Conservation (phyloP, 2,888 invertebrate genomes). For the Horisme vitalbata region DNA sequence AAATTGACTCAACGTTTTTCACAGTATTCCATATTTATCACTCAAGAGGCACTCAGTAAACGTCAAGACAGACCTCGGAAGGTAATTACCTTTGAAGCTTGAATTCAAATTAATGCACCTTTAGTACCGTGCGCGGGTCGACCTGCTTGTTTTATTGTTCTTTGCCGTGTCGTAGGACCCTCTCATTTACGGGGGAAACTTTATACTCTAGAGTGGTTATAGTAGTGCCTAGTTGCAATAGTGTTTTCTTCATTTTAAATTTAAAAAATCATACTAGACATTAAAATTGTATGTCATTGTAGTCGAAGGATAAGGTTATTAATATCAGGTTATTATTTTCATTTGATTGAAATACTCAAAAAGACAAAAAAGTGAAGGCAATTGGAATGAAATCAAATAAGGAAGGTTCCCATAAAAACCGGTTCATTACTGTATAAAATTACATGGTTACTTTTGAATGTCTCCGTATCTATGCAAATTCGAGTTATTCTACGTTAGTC, state of each 20-base stretch:
- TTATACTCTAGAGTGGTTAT: conserved; percentile 8
- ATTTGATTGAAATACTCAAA: conserved; percentile 26
- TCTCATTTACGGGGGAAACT: conserved; percentile 25
- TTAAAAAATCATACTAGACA: too few species aligned
- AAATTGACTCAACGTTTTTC: conserved; percentile 80
- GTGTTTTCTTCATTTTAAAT: too few species aligned
- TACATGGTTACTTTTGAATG: too few species aligned
- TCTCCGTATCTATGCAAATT: too few species aligned
- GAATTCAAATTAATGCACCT: conserved; percentile 27
- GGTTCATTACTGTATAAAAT: too few species aligned
- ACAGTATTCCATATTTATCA: conserved; percentile 71
- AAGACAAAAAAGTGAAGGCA: conserved; percentile 20
- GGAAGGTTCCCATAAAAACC: conserved; percentile 67
- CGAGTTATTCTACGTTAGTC: too few species aligned
- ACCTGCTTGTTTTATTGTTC: conserved; percentile 23
- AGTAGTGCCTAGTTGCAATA: conserved; percentile 4
- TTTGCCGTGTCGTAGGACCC: conserved; percentile 23
- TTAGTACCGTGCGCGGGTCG: conserved; percentile 12
- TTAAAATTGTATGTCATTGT: too few species aligned
- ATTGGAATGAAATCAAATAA: conserved; percentile 54
- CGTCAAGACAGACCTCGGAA: conserved; percentile 37
- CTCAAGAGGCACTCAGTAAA: conserved; percentile 46
- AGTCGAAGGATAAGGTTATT: too few species aligned
- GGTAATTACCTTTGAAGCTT: conserved; percentile 28
- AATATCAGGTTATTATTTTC: conserved; percentile 14